phyloP scores from a whole-genome alignment of 2,888 invertebrate species.

The Itoplectis maculator region DNA sequence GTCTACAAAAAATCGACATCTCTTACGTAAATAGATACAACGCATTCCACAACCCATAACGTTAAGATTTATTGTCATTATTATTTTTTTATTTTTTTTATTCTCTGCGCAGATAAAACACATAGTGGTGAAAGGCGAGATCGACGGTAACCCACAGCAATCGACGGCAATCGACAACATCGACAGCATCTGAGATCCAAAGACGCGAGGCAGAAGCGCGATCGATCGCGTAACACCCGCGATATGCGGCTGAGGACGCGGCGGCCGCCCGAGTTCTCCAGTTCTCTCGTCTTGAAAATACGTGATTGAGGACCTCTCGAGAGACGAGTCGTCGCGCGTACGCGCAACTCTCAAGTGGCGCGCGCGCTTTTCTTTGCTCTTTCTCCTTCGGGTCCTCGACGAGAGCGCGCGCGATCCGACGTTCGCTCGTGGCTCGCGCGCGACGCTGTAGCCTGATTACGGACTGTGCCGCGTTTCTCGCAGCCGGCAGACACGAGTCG shows the following conservation, averaged over 20 bases:
- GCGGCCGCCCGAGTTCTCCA: too few species aligned
- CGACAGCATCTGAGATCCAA: conserved; percentile 7
- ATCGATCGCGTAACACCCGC: background rate
- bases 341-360: conserved; percentile 8
- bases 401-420: conserved; percentile 8
- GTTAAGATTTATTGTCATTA: too few species aligned
- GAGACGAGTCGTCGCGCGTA: conserved; percentile 59
- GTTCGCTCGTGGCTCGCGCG: background rate
- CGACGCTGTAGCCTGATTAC: background rate
- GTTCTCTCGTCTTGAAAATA: conserved; percentile 74
- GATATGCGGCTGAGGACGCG: conserved; percentile 55
- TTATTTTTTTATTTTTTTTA: too few species aligned
- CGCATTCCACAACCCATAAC: too few species aligned
- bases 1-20: too few species aligned
- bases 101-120: too few species aligned
- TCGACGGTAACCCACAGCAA: too few species aligned
- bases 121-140: too few species aligned
- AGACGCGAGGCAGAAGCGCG: background rate
- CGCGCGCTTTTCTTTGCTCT: conserved; percentile 36
- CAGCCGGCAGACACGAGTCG: too few species aligned
- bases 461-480: too few species aligned
- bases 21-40: too few species aligned
- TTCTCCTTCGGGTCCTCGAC: conserved; percentile 24
- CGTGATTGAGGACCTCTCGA: conserved; percentile 79
- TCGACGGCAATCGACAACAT: too few species aligned